A percentile compares a stretch with the other conserved stretches of the same genome.
Evolutionary conservation across 1,140 invertebrate genomes (phyloP).

Genomic region (Magallana angulata): DNA sequence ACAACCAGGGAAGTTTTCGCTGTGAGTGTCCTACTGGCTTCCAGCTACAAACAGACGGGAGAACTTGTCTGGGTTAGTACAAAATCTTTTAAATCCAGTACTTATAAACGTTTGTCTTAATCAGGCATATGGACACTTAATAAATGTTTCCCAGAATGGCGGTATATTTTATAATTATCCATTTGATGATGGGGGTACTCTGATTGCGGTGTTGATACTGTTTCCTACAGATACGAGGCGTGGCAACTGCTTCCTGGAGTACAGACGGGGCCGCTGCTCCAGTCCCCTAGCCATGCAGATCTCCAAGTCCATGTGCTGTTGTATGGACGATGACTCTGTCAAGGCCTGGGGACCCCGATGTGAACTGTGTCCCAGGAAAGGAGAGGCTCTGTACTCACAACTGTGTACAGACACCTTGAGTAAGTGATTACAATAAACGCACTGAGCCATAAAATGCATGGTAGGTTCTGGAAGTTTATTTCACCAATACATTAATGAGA

Average conservation of each 20-base stretch:
- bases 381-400: conserved; percentile 86
- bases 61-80: conserved; percentile 73
- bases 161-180: too few species aligned
- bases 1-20: conserved; percentile 86
- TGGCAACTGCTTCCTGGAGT: conserved; percentile 91
- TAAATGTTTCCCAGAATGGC: too few species aligned
- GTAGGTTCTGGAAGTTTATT: too few species aligned
- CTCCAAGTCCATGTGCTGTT: conserved; percentile 92
- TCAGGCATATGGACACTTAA: not conserved
- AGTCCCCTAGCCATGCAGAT: conserved; percentile 88
- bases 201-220: not conserved
- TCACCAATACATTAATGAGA: too few species aligned
- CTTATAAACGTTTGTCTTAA: too few species aligned
- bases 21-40: conserved; percentile 80
- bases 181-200: too few species aligned
- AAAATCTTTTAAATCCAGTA: not conserved
- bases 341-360: conserved; percentile 90
- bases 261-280: conserved; percentile 87
- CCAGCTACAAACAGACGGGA: conserved; percentile 73
- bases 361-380: conserved; percentile 87
- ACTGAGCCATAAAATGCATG: too few species aligned
- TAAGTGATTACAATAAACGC: not conserved
- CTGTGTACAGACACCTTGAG: conserved; percentile 75
- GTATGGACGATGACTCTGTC: conserved; percentile 85
- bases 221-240: conserved; percentile 85